These are phyloP conservation scores for Colistium nudipinnis DNA, from an alignment of 2,113 vertebrate genomes.

Conservation along the genomic window DNA sequence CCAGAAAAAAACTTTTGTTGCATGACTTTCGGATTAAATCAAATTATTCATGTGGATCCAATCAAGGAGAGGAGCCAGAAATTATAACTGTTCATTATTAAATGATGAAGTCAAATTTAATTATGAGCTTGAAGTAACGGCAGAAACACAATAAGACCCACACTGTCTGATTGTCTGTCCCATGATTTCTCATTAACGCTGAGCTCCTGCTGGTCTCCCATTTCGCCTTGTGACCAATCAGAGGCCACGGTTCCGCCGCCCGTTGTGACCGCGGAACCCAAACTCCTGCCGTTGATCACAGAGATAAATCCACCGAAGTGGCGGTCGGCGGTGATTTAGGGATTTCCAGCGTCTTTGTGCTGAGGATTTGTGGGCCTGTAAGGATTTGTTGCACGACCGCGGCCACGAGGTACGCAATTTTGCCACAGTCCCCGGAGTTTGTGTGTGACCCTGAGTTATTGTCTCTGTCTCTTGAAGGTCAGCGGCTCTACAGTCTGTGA, in stretches of 20 bases:
- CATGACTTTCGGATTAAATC: neutral
- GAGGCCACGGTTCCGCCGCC: too few relatives aligned
- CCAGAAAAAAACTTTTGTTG: too few relatives aligned
- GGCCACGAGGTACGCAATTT: conserved; percentile 18
- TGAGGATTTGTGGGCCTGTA: conserved; percentile 39
- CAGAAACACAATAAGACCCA: neutral
- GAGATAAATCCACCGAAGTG: conserved; percentile 20
- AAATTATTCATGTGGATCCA: neutral
- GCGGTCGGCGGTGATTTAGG: neutral
- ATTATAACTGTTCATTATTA: too few relatives aligned
- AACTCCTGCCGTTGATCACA: neutral
- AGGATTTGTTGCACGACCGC: conserved; percentile 52
- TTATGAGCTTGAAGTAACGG: too few relatives aligned
- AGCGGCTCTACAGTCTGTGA: conserved; percentile 20
- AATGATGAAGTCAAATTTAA: too few relatives aligned
- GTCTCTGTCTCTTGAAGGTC: conserved; percentile 53
- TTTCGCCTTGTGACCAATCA: too few relatives aligned
- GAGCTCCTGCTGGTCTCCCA: too few relatives aligned
- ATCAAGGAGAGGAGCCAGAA: neutral
- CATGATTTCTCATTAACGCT: too few relatives aligned
- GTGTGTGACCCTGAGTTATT: conserved; percentile 45
- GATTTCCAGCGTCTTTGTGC: conserved; percentile 5
- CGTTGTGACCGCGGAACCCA: too few relatives aligned
- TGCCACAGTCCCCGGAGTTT: conserved; percentile 29
- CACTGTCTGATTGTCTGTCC: neutral